Base-by-base conservation (phyloP, 2,113 vertebrate genomes). In the Neofelis nebulosa region DNA sequence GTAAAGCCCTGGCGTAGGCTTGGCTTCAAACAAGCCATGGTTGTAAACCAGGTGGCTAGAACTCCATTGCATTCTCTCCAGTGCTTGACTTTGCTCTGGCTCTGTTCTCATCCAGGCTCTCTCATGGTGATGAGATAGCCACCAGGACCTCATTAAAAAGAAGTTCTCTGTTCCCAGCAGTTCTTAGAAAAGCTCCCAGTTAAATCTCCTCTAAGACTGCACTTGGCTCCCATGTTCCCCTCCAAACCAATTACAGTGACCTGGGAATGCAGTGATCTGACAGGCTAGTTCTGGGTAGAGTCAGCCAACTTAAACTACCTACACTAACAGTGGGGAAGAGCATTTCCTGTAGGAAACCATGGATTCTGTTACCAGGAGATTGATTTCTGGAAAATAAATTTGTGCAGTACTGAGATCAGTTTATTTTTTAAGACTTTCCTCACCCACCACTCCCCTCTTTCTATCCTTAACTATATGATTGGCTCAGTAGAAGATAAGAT, bases 31-130 rank as follows among this genome's bases (percentile, higher is more conserved):
- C 36, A 45, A 66, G 68, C 61, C 18, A 1, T 4, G 38, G 69
- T 45, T 69, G 31, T 79, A 23, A 50, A 29, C 86, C 48, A 45
- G 74, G 23, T 48, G 25, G 3, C 66, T 76, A 81, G 48, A 76
- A 45, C 2, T 19, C 71, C 55, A 0, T 41, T 29, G 31, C 38
- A 0, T 18, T 68, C 29, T 36, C 76, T 48, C 23, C n/a, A 6
- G 19, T 0, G 0, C 45, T n/a, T 45, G 82, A 29, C 63, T 85
- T 69, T 61, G 57, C 25, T 41, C 36, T 66, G 14, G 25, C 65
- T 84, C 38, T 66, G 6, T n/a, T 66, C 55, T 76, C 13, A 0
- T 33, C 38, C 4, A 27, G 1, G 1, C 27, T 93, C 57, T 79
- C 8, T 78, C 10, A 2, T 45, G 57, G 23, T 68, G 55, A 73